Base-by-base conservation (phyloP, 2,797 vertebrate genomes). In the Vultur gryphus region DNA sequence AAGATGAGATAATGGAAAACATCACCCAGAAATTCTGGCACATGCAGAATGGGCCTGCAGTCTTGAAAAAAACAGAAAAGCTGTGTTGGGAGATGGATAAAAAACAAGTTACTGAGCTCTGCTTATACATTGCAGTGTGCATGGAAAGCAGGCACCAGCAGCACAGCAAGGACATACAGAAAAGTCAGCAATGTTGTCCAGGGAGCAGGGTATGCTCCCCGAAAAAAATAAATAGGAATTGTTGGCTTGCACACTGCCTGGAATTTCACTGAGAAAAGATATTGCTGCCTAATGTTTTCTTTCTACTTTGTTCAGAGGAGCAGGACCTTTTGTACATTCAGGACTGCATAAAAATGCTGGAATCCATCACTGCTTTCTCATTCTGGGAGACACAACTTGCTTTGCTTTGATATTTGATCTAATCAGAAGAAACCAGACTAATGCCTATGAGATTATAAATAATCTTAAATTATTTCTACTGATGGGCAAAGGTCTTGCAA, bases 341-440 rank as follows among this genome's bases (percentile, higher is more conserved):
- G 29, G 9, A 77, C 46, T 51, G 64, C 17, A 54, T 33, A 62
- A 90, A 84, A 61, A 21, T 33, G 6, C 46, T 83, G 44, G 44
- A 82, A 84, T 82, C 16, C 25, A n/a, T 72, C n/a, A 33, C 26
- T 59, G 35, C 7, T 95, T 93, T 89, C 55, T 73, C 44, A 46
- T 11, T 82, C 44, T 54, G 59, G 16, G 29, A 87, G 41, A 17
- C 6, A 76, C 11, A 57, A 31, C 24, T 66, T 70, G 24, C 29
- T 66, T 92, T 80, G 25, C 54, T 90, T 95, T 89, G 18, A 49
- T 82, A 75, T 91, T 87, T 59, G 65, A 77, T 70, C 43, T 79
- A 96, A 93, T 94, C 85, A 93, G 48, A 90, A 89, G 81, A 85
- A 90, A 94, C 9, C 17, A 69, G 44, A 33, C 9, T 89, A 92